Percentiles rank a stretch among this genome's conserved stretches.
Evolutionary conservation across 2,797 vertebrate genomes (phyloP).

Genomic region (Acridotheres tristis): DNA sequence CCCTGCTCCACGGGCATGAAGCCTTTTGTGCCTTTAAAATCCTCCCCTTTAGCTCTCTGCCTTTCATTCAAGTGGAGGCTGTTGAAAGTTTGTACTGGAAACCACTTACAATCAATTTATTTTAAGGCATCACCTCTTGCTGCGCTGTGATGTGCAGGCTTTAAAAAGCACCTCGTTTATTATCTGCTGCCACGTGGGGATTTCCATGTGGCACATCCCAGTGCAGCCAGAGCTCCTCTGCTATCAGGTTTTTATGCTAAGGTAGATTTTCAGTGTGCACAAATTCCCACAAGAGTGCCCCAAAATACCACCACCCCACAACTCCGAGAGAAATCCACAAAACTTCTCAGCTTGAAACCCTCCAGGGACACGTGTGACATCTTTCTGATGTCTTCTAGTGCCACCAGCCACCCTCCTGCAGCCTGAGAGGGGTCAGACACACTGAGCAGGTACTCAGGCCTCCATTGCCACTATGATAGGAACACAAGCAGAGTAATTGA

Average conservation of each 20-base stretch:
- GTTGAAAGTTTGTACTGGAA: conserved; percentile 28
- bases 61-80: neutral
- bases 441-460: neutral
- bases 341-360: neutral
- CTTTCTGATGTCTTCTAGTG: neutral
- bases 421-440: rapidly evolving
- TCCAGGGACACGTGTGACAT: rapidly evolving
- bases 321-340: neutral
- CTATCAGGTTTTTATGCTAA: neutral
- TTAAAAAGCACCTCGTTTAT: conserved; percentile 43
- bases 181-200: neutral
- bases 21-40: neutral
- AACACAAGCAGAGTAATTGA: neutral
- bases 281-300: neutral
- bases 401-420: neutral
- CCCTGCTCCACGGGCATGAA: neutral
- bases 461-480: rapidly evolving
- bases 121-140: conserved; percentile 58
- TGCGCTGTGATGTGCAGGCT: neutral
- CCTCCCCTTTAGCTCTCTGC: neutral
- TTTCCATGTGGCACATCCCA: neutral
- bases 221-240: neutral
- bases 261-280: neutral
- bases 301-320: neutral
- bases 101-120: conserved; percentile 17